These are phyloP conservation scores for Penaeus vannamei DNA, from an alignment of 1,140 invertebrate genomes.

Conservation along the genomic window DNA sequence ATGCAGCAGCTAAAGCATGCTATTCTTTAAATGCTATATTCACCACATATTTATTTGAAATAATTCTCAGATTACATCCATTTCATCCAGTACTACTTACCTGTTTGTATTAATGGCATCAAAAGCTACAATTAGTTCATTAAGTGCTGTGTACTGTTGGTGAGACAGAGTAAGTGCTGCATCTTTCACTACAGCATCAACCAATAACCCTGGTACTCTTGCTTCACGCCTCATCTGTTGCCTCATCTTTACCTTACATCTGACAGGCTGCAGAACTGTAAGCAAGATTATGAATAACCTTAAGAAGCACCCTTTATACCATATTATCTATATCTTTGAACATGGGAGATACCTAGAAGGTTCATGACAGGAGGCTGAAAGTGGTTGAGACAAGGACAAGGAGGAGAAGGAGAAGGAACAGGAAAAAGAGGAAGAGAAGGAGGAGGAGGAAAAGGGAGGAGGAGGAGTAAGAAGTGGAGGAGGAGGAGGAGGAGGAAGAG, in stretches of 20 bases:
- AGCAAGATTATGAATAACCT: slow-evolving; percentile 26
- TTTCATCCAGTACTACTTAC: slow-evolving; percentile 70
- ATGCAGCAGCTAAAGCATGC: too few species aligned
- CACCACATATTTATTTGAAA: too few species aligned
- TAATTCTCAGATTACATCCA: too few species aligned
- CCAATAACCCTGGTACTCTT: slow-evolving; percentile 80
- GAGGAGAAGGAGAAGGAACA: neutral
- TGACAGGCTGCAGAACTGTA: slow-evolving; percentile 82
- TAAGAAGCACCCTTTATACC: slow-evolving; percentile 63
- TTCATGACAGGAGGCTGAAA: neutral
- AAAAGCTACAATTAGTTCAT: slow-evolving; percentile 79
- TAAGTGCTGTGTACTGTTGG: slow-evolving; percentile 81
- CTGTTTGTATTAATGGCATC: slow-evolving; percentile 80
- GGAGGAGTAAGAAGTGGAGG: neutral
- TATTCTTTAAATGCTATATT: too few species aligned
- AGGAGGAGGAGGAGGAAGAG: too few species aligned
- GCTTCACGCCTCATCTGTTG: slow-evolving; percentile 82
- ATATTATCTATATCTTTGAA: neutral
- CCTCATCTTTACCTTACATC: slow-evolving; percentile 85
- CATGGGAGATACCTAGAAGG: slow-evolving; percentile 61
- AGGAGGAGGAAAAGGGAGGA: neutral
- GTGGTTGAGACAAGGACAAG: neutral
- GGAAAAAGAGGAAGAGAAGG: too few species aligned
- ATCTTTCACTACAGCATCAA: slow-evolving; percentile 85
- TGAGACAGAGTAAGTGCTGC: slow-evolving; percentile 81